Conservation (phyloP, 2,797 vertebrate genomes). For the Halcyon badia region DNA sequence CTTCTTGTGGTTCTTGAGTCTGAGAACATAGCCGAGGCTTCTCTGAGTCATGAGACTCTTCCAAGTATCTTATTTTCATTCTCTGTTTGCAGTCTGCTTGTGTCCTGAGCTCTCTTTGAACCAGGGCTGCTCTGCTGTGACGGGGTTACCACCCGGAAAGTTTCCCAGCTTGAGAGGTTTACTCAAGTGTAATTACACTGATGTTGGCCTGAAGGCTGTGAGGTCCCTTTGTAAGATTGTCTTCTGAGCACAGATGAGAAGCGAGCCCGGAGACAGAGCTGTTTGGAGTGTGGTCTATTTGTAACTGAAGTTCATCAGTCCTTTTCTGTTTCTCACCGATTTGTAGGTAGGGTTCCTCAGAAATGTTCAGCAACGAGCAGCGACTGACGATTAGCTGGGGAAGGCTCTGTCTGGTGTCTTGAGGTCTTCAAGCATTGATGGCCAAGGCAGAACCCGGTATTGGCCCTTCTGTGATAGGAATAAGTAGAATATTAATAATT, state of each 20-base stretch:
- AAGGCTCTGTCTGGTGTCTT: not conserved
- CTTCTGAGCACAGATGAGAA: not conserved
- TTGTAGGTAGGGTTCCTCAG: not conserved
- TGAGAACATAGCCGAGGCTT: fast-evolving
- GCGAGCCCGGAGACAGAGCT: not conserved
- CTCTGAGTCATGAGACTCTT: fast-evolving
- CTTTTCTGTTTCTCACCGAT: not conserved
- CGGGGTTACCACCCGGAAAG: not conserved
- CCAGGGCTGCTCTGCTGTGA: fast-evolving
- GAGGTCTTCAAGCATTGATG: not conserved
- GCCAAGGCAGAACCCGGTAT: not conserved
- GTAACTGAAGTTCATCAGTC: not conserved
- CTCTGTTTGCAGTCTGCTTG: not conserved
- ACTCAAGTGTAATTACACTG: not conserved
- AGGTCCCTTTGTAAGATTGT: not conserved
- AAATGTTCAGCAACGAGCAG: not conserved
- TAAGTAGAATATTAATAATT: not conserved
- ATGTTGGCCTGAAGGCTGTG: not conserved
- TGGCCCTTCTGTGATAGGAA: not conserved
- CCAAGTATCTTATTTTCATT: not conserved
- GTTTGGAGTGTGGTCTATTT: not conserved
- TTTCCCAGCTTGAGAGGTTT: not conserved
- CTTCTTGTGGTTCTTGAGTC: not conserved
- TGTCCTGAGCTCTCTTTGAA: not conserved
- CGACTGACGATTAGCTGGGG: not conserved